Evolutionary conservation across 2,888 invertebrate species (phyloP).

Genomic region (Drepana falcataria): DNA sequence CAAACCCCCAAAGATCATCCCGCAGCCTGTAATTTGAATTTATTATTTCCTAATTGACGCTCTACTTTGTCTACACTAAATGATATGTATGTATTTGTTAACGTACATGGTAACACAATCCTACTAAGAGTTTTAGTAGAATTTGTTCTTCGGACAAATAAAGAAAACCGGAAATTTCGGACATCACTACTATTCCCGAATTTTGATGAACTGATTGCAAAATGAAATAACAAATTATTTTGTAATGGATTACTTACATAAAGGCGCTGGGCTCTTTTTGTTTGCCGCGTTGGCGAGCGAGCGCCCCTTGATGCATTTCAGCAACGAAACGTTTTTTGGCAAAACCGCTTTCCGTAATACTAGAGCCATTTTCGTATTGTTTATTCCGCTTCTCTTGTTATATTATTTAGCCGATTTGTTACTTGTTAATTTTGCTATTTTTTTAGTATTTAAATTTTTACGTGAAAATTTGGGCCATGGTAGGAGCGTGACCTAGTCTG

Average conservation of each 20-base stretch:
- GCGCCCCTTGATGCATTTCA: constrained; percentile 57
- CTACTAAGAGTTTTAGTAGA: too few species aligned
- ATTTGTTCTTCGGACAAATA: too few species aligned
- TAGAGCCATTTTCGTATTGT: constrained; percentile 44
- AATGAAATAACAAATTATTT: too few species aligned
- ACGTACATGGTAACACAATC: too few species aligned
- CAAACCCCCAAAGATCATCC: too few species aligned
- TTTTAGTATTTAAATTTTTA: constrained; percentile 26
- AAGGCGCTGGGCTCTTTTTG: constrained; percentile 38
- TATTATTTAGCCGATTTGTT: constrained; percentile 8
- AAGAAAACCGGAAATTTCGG: background rate
- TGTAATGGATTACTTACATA: constrained; percentile 41
- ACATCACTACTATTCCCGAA: too few species aligned
- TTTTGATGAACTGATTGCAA: too few species aligned
- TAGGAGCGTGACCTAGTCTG: constrained; percentile 35
- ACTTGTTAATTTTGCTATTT: constrained; percentile 35
- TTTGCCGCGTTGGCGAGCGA: constrained; percentile 41
- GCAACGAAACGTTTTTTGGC: constrained; percentile 49
- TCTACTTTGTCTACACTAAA: too few species aligned
- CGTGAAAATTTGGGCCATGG: constrained; percentile 63
- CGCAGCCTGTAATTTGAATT: too few species aligned
- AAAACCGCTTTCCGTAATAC: constrained; percentile 56
- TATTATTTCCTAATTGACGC: too few species aligned
- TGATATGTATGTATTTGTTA: too few species aligned
- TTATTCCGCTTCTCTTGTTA: constrained; percentile 14